Conservation (phyloP, 2,888 invertebrate species). For the Acanthosoma haemorrhoidale region DNA sequence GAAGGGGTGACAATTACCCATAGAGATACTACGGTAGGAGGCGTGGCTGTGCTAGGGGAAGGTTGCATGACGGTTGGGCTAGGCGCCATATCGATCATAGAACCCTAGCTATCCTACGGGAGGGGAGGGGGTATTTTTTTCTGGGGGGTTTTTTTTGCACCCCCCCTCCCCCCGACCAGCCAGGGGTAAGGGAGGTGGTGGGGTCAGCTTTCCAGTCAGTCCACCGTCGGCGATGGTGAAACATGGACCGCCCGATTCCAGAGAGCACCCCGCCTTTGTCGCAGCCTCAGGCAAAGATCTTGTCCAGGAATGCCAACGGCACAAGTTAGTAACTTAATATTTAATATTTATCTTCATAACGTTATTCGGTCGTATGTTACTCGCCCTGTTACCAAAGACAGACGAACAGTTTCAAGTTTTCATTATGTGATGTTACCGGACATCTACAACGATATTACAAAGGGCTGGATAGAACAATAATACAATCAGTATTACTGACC, state of each 20-base stretch:
- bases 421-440: too few species aligned
- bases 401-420: too few species aligned
- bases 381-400: too few species aligned
- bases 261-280: conserved; percentile 31
- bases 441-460: too few species aligned
- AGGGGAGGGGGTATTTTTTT: not conserved
- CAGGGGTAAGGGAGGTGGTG: not conserved
- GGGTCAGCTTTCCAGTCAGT: not conserved
- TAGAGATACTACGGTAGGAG: too few species aligned
- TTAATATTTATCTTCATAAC: not conserved
- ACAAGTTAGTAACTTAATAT: conserved; percentile 41
- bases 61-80: not conserved
- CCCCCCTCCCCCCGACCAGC: conserved; percentile 1
- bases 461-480: too few species aligned
- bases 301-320: conserved; percentile 43
- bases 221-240: not conserved
- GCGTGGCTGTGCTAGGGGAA: not conserved
- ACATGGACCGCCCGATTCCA: conserved; percentile 33
- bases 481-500: too few species aligned
- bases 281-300: conserved; percentile 40
- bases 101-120: not conserved
- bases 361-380: not conserved
- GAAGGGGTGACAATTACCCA: too few species aligned
- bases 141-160: conserved; percentile 2
- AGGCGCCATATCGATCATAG: conserved; percentile 13